A percentile compares a stretch with the other conserved stretches of the same genome.
Conservation (phyloP, 2,113 vertebrate species). For the Lichenostomus cassidix region DNA sequence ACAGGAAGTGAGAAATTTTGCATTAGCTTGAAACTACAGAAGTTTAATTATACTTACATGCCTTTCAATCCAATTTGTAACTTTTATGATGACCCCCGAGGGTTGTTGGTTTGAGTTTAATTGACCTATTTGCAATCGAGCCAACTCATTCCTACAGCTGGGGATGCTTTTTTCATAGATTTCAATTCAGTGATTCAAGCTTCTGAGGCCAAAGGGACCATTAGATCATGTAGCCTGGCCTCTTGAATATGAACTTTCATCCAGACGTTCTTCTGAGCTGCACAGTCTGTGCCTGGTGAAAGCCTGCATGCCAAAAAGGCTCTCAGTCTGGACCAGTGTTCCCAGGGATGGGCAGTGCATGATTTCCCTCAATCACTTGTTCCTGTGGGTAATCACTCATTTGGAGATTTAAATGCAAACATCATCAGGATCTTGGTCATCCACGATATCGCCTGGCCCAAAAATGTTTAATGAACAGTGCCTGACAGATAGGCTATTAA, state of each 20-base stretch:
- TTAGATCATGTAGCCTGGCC: neutral
- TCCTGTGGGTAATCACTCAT: neutral
- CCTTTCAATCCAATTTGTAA: neutral
- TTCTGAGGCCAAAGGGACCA: constrained; percentile 2
- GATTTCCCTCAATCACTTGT: neutral
- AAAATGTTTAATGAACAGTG: neutral
- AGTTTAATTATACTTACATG: neutral
- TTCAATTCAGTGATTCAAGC: neutral
- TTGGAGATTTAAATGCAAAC: neutral
- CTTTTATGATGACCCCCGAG: neutral
- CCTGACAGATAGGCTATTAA: neutral
- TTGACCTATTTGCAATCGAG: neutral
- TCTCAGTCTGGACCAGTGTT: neutral
- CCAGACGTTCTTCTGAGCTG: neutral
- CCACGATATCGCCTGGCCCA: neutral
- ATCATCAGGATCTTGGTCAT: neutral
- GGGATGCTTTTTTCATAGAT: neutral
- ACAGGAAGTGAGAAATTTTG: neutral
- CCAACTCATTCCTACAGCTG: neutral
- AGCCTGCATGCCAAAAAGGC: neutral
- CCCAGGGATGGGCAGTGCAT: neutral
- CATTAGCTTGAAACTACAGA: neutral
- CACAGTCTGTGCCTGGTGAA: neutral
- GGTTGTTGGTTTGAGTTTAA: neutral
- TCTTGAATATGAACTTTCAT: neutral